Percentiles rank a stretch among this genome's conserved stretches.
phyloP scores from a whole-genome alignment of 2,113 vertebrate species.

The Marmota flaviventris region DNA sequence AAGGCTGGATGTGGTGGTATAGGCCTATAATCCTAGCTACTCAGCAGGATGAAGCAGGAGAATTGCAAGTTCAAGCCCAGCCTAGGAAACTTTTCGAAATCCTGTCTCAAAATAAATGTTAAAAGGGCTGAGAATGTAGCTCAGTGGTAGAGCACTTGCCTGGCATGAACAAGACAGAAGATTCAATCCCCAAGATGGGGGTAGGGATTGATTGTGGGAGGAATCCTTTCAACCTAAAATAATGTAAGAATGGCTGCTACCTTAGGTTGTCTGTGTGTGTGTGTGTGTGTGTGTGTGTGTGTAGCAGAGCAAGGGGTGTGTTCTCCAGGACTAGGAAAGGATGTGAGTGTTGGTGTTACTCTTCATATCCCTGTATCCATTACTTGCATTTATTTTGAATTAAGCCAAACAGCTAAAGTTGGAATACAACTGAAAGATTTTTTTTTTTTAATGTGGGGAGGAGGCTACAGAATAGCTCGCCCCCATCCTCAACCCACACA shows the following conservation, averaged over 20 bases:
- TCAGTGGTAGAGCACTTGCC: background rate
- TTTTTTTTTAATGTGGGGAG: background rate
- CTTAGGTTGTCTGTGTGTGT: background rate
- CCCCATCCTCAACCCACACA: background rate
- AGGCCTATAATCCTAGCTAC: background rate
- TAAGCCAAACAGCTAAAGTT: background rate
- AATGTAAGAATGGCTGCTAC: background rate
- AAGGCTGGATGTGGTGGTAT: background rate
- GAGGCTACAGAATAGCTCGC: background rate
- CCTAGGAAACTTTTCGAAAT: background rate
- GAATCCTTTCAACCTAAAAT: background rate
- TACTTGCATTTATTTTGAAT: background rate
- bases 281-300: background rate
- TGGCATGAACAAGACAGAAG: background rate
- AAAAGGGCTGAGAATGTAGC: background rate
- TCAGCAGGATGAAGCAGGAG: background rate
- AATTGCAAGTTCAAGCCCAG: background rate
- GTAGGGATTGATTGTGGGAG: too few relatives aligned
- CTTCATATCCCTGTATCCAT: background rate
- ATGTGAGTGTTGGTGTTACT: background rate
- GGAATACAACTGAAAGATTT: background rate
- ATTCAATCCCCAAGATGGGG: background rate
- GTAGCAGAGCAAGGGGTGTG: background rate
- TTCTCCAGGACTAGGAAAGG: background rate
- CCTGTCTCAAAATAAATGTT: background rate